Evolutionary conservation across 2,888 invertebrate genomes (phyloP), one percentile per base, ranked within the genome.

Genomic region (Lycia hirtaria): DNA sequence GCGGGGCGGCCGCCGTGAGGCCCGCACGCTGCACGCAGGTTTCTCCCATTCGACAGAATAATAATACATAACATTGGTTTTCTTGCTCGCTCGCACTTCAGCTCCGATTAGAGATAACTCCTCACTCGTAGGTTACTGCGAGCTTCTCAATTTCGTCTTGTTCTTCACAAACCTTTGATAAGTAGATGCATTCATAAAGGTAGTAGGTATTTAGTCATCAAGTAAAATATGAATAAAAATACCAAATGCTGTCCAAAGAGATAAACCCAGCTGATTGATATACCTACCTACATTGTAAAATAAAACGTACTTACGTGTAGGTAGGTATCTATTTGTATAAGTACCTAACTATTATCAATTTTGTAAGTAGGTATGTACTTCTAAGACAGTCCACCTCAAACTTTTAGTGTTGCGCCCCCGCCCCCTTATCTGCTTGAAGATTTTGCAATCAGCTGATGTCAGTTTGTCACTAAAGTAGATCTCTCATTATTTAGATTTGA

Each of bases 1-100:
- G 76, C 68, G 80, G 76, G 81, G 81, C 65, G 26, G 74, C 75
- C 71, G 55, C 71, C 76, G 79, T 87, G 87, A 90, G 92, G 88
- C 88, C 91, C 90, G 91, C 89, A 88, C 89, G 87, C 91, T 90
- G 91, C 89, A 88, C 90, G 88, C 88, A 89, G 91, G 92, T 91
- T 92, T 92, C 89, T 87, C 87, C 89, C 88, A 87, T 78, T 76
- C 76, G 85, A 82, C 79, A 81, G 80, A 88, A 87, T 87, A 87
- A 86, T 84, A 87, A 87, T 87, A 87, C 85, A 58, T 48, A 58
- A 53, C 52, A 51, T n/a, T 50, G 51, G 79, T 80, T 78, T 76
- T 83, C 87, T 82, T 79, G 75, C 90, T 86, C 87, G 77, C 87
- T 87, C 88, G 64, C 85, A 72, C 84, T 35, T 28, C 48, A 17